Conservation (phyloP, 2,888 invertebrate genomes). For the Hyalella azteca region DNA sequence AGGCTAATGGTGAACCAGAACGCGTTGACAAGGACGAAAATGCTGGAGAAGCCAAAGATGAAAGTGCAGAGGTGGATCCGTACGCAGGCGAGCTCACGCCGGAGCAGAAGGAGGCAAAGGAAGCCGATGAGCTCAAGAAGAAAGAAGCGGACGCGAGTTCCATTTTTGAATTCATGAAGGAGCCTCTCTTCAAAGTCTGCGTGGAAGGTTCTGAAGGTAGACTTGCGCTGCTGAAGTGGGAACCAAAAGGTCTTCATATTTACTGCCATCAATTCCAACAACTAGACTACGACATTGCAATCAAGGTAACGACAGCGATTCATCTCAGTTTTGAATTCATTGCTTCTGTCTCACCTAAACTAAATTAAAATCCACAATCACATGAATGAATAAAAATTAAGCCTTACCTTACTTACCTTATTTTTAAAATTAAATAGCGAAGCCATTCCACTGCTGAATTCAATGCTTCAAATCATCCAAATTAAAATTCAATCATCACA, state of each 20-base stretch:
- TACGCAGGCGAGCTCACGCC: conserved; percentile 2
- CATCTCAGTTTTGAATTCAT: too few species aligned
- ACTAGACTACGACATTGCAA: conserved; percentile 49
- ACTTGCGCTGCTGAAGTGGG: conserved; percentile 48
- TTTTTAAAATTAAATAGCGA: too few species aligned
- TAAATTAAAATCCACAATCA: too few species aligned
- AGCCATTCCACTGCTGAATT: too few species aligned
- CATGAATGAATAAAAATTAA: too few species aligned
- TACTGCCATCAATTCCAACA: conserved; percentile 55
- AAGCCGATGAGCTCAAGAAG: neutral
- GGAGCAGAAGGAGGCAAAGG: conserved; percentile 32
- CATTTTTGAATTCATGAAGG: conserved; percentile 42
- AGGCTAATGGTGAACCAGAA: conserved; percentile 33
- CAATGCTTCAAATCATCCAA: too few species aligned
- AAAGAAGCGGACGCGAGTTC: conserved; percentile 1
- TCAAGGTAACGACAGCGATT: conserved; percentile 41
- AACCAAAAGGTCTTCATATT: conserved; percentile 50
- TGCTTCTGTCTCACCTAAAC: too few species aligned
- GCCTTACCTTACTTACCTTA: too few species aligned
- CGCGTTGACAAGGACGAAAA: neutral
- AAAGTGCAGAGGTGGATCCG: neutral
- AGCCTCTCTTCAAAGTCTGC: conserved; percentile 50
- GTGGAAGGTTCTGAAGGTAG: conserved; percentile 51
- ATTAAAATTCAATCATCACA: too few species aligned
- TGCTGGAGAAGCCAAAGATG: neutral